These are phyloP conservation scores for Zaprionus lachaisei DNA, from an alignment of 1,140 invertebrate species.

Conservation along the genomic window DNA sequence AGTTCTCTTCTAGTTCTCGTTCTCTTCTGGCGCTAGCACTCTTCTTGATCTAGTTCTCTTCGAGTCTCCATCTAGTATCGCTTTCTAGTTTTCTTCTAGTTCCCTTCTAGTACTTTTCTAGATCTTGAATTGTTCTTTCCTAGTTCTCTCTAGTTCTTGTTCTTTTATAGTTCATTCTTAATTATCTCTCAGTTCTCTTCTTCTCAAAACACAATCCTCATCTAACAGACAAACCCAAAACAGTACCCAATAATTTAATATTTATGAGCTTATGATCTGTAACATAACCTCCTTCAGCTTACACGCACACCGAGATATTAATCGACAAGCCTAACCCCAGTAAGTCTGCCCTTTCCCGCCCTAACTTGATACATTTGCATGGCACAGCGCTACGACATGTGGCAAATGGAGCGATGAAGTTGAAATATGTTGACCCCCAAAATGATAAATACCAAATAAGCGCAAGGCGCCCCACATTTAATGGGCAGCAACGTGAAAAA, in stretches of 20 bases:
- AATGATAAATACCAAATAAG: slow-evolving; percentile 35
- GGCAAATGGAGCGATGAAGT: slow-evolving; percentile 10
- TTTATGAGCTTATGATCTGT: background rate
- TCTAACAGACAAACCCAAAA: background rate
- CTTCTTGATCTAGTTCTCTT: too few relatives aligned
- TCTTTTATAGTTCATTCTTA: too few relatives aligned
- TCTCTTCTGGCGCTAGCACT: too few relatives aligned
- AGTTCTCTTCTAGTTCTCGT: too few relatives aligned
- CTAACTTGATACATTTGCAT: slow-evolving; percentile 26
- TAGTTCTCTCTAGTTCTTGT: too few relatives aligned
- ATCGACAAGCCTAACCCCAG: background rate
- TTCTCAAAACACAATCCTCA: too few relatives aligned
- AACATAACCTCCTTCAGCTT: background rate
- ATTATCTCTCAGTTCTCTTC: too few relatives aligned
- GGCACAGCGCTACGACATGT: slow-evolving; percentile 7
- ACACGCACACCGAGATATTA: background rate
- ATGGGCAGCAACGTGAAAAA: slow-evolving; percentile 44
- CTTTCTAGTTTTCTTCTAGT: too few relatives aligned
- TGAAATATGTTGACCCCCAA: slow-evolving; percentile 20
- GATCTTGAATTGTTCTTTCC: too few relatives aligned
- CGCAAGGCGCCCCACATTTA: slow-evolving; percentile 30
- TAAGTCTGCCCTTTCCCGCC: background rate
- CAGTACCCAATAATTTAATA: background rate
- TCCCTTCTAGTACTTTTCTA: too few relatives aligned
- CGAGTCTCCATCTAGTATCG: too few relatives aligned